These are phyloP conservation scores for Amphiprion clarkii DNA, from an alignment of 2,797 vertebrate species.

Conservation along the genomic window DNA sequence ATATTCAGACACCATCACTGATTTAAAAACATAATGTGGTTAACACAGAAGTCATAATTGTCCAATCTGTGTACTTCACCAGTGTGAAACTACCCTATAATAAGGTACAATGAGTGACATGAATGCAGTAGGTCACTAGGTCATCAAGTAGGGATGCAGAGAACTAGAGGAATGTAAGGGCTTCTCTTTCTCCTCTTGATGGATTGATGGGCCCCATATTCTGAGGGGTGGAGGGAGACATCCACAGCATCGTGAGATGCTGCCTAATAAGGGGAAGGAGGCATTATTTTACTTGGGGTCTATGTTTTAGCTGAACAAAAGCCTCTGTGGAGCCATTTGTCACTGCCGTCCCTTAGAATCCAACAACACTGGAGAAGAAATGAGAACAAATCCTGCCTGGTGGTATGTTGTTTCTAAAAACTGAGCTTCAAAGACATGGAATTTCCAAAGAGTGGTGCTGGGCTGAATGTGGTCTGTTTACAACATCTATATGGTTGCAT, in stretches of 20 bases:
- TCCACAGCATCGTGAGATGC: conserved; percentile 53
- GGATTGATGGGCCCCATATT: conserved; percentile 78
- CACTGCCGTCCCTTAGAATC: conserved; percentile 54
- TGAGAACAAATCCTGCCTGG: conserved; percentile 39
- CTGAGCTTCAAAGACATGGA: conserved; percentile 17
- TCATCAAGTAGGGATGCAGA: conserved; percentile 61
- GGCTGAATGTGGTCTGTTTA: conserved; percentile 34
- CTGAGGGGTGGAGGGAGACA: conserved; percentile 57
- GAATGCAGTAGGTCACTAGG: conserved; percentile 74
- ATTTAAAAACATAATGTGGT: background rate
- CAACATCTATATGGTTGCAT: conserved; percentile 11
- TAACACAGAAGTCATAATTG: conserved; percentile 55
- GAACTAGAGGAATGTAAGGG: conserved; percentile 67
- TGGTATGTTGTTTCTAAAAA: conserved; percentile 55
- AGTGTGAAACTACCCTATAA: conserved; percentile 69
- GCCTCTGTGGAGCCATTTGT: conserved; percentile 69
- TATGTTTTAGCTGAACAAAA: conserved; percentile 74
- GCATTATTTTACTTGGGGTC: conserved; percentile 21
- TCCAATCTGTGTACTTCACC: conserved; percentile 46
- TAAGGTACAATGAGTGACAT: conserved; percentile 59
- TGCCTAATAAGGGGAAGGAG: conserved; percentile 68
- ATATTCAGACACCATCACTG: background rate
- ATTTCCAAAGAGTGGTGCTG: conserved; percentile 23
- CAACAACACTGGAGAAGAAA: conserved; percentile 36
- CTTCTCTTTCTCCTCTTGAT: conserved; percentile 69